Evolutionary conservation across 2,888 invertebrate species (phyloP).

Genomic region (Branchellion lobata): DNA sequence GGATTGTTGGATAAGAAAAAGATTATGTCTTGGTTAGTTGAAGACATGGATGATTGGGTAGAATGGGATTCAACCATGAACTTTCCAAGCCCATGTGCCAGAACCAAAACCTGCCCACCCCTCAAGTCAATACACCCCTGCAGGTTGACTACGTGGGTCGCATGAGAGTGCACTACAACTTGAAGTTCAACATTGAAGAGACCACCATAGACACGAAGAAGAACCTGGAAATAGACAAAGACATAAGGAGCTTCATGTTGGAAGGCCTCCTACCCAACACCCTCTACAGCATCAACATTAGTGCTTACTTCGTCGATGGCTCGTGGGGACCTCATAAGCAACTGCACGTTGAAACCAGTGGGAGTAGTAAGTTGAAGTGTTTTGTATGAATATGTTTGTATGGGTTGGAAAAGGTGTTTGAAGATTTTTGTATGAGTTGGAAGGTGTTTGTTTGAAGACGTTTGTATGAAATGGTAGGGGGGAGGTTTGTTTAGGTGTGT

Average conservation of each 20-base stretch:
- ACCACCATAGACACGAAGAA: conserved; percentile 50
- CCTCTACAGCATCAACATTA: conserved; percentile 60
- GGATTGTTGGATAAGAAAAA: no score
- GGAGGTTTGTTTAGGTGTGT: no score
- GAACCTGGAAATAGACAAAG: conserved; percentile 53
- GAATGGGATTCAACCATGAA: no score
- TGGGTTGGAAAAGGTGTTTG: background rate
- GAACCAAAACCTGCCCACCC: no score
- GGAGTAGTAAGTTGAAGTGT: conserved; percentile 49
- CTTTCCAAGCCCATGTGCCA: no score
- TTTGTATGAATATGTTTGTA: background rate
- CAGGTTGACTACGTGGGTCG: conserved; percentile 57
- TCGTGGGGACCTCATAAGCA: conserved; percentile 54
- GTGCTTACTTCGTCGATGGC: conserved; percentile 57
- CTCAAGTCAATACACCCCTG: no score
- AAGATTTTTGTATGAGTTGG: background rate
- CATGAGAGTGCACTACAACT: conserved; percentile 54
- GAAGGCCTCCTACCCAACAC: conserved; percentile 58
- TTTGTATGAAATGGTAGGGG: no score
- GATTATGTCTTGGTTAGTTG: no score
- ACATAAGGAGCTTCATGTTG: conserved; percentile 54
- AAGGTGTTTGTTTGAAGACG: background rate
- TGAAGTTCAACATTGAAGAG: conserved; percentile 53
- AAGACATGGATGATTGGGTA: no score
- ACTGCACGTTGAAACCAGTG: conserved; percentile 56